Evolutionary conservation across 2,113 vertebrate species (phyloP), one percentile per base, ranked within the genome.

Genomic region (Mesitornis unicolor): DNA sequence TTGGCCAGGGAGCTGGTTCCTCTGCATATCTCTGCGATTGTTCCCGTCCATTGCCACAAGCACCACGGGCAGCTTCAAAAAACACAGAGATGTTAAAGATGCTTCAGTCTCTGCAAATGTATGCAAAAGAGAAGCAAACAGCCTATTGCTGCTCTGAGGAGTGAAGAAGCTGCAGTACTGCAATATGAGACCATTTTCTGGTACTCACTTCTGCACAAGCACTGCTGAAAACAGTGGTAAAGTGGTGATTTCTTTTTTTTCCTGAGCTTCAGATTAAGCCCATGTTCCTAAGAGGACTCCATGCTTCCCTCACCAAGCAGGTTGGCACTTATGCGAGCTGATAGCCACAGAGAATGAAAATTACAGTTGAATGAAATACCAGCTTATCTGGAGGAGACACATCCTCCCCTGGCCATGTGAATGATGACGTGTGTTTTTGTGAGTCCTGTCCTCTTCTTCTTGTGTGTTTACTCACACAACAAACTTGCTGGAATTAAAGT

Each of bases 261-360:
- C 42, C 31, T 15, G 21, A 84, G 53, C 3, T 60, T 86, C 24
- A 77, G 57, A 51, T 29, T 14, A 33, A 83, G n/a, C 24, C n/a
- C 8, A 2, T 76, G 3, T 42, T 76, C 61, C 51, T 53, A n/a
- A 61, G n/a, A 54, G 19, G 13, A 13, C 9, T 40, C 28, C 5
- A 3, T 67, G 51, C 36, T 76, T 68, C 7, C 26, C 13, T 13
- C 2, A 2, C 50, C 36, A 54, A 73, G 24, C 29, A 80, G 19
- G 4, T 3, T 76, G 43, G 40, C 22, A 47, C 12, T 19, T 43
- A 0, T 0, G 0, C 86, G 48, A 59, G 47, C 57, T 87, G 40
- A 38, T 61, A 59, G 24, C 19, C 63, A 56, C 22, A 77, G 67
- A 35, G 33, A 67, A 57, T 64, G 63, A 71, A 73, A 68, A 73